Percentiles rank a stretch among this genome's conserved stretches.
These are phyloP conservation scores for Congeria kusceri DNA, from an alignment of 2,888 invertebrate genomes.

Conservation along the genomic window DNA sequence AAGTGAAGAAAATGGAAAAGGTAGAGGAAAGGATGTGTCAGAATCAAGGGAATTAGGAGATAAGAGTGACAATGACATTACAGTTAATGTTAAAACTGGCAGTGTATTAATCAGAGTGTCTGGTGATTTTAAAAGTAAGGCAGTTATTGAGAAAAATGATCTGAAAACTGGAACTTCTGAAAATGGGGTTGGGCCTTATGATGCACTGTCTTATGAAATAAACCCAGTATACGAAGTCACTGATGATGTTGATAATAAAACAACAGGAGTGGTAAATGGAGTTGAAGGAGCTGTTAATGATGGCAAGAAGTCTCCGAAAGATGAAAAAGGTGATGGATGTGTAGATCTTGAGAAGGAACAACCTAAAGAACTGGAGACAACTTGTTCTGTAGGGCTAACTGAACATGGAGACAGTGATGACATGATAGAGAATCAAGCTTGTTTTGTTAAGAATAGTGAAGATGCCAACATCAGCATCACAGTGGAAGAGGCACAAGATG, in stretches of 20 bases:
- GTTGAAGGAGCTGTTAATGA: conserved; percentile 12
- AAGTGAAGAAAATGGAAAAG: background rate
- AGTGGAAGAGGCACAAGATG: too few relatives aligned
- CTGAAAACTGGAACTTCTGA: background rate
- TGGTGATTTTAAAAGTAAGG: too few relatives aligned
- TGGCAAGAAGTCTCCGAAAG: background rate
- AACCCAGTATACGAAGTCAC: conserved; percentile 32
- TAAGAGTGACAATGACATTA: background rate
- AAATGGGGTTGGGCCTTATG: background rate
- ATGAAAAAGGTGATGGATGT: background rate
- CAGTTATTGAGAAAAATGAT: too few relatives aligned
- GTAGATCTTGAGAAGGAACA: too few relatives aligned
- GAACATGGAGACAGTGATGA: background rate
- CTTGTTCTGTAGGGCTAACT: too few relatives aligned
- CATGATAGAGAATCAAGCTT: background rate
- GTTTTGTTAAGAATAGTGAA: background rate
- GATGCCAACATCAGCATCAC: background rate
- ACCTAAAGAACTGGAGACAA: too few relatives aligned
- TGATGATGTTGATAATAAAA: background rate
- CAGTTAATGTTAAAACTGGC: background rate
- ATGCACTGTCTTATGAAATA: background rate
- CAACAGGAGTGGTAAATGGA: conserved; percentile 3
- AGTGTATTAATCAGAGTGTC: background rate
- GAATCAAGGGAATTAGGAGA: too few relatives aligned
- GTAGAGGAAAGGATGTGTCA: background rate